These are phyloP conservation scores for Spea hammondii DNA, from an alignment of 2,797 vertebrate genomes.

Conservation along the genomic window DNA sequence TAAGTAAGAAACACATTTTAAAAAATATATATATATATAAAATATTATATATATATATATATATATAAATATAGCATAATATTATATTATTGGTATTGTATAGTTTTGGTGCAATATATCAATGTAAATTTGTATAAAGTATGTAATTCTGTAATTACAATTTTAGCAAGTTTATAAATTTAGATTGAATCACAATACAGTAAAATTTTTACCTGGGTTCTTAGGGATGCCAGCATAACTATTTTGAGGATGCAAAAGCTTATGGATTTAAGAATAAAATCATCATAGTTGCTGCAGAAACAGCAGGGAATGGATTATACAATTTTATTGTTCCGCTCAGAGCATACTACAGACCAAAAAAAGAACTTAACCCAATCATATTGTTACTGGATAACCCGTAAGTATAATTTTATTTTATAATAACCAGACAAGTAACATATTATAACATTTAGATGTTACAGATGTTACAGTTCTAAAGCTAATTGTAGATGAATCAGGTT, in stretches of 20 bases:
- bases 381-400: slow-evolving; percentile 93
- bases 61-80: too few species aligned
- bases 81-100: too few species aligned
- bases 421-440: too few species aligned
- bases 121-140: neutral
- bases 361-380: slow-evolving; percentile 94
- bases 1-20: too few species aligned
- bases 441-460: too few species aligned
- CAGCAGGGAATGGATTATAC: slow-evolving; percentile 93
- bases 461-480: too few species aligned
- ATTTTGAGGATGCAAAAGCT: slow-evolving; percentile 92
- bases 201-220: slow-evolving; percentile 11
- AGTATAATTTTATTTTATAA: slow-evolving; percentile 58
- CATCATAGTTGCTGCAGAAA: slow-evolving; percentile 97
- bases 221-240: slow-evolving; percentile 92
- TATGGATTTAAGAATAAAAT: slow-evolving; percentile 97
- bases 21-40: too few species aligned
- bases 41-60: too few species aligned
- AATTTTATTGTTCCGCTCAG: slow-evolving; percentile 96
- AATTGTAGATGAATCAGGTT: too few species aligned
- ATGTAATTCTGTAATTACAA: too few species aligned
- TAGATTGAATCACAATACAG: neutral
- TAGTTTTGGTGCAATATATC: too few species aligned
- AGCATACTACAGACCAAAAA: slow-evolving; percentile 93
- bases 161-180: neutral